Conservation (phyloP, 2,888 invertebrate species). For the Habrosyne pyritoides region DNA sequence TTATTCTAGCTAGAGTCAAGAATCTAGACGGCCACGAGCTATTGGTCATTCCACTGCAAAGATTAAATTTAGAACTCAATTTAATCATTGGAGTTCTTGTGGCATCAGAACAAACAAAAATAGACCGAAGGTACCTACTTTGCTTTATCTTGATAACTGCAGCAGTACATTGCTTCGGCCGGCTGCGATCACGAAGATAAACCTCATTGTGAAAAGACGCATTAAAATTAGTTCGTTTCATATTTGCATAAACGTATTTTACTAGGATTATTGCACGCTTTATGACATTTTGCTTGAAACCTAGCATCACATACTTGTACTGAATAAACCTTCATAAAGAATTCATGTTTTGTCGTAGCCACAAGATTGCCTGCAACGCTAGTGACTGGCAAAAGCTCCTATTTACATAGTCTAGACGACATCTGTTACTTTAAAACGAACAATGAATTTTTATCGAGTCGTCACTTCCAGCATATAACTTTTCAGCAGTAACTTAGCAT, state of each 20-base stretch:
- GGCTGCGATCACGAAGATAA: background rate
- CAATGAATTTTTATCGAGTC: background rate
- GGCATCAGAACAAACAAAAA: constrained; percentile 1
- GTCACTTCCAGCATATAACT: constrained; percentile 4
- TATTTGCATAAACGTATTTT: background rate
- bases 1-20: constrained; percentile 28
- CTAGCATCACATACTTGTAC: too few relatives aligned
- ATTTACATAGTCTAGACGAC: background rate
- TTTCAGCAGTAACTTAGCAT: constrained; percentile 12
- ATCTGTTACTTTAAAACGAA: background rate
- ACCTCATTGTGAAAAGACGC: background rate
- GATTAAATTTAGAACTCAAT: constrained; percentile 7
- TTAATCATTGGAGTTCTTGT: constrained; percentile 2
- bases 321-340: background rate
- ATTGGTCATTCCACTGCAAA: background rate
- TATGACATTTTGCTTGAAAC: background rate
- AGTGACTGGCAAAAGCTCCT: background rate
- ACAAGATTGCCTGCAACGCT: background rate
- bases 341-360: background rate
- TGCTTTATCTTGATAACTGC: background rate
- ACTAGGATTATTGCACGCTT: background rate
- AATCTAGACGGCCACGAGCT: background rate
- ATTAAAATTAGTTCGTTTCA: background rate
- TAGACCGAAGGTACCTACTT: background rate
- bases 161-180: background rate